Conservation (phyloP, 2,113 vertebrate species). For the Heptranchias perlo region DNA sequence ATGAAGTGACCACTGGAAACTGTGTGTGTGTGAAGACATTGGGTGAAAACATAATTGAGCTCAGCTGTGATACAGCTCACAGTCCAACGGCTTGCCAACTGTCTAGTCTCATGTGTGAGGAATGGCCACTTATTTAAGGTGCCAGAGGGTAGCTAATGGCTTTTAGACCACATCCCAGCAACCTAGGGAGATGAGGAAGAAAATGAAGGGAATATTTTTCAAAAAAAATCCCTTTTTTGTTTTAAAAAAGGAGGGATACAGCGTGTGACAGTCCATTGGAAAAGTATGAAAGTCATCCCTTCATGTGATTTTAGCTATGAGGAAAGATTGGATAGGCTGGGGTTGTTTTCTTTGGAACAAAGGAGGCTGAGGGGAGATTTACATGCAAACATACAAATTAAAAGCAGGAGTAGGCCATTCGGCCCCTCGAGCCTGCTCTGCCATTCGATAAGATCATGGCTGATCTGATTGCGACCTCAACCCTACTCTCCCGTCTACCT, state of each 20-base stretch:
- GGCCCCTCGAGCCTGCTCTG: too few relatives aligned
- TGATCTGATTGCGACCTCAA: too few relatives aligned
- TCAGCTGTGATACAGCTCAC: background rate
- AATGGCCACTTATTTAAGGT: background rate
- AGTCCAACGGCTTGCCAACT: background rate
- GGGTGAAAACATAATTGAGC: background rate
- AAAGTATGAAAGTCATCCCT: background rate
- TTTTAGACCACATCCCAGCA: background rate
- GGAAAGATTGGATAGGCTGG: too few relatives aligned
- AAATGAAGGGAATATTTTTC: background rate
- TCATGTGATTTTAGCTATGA: too few relatives aligned
- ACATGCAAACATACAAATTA: too few relatives aligned
- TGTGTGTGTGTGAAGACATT: background rate
- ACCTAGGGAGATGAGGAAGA: background rate
- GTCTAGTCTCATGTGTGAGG: background rate
- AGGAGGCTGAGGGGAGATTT: too few relatives aligned
- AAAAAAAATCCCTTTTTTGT: background rate
- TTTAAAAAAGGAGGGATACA: background rate
- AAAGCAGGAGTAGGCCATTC: too few relatives aligned
- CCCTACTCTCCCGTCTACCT: too few relatives aligned
- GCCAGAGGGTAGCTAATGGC: background rate
- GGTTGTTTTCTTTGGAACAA: too few relatives aligned
- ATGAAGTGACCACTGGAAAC: background rate
- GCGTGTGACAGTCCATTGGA: background rate
- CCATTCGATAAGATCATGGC: too few relatives aligned